phyloP scores from a whole-genome alignment of 1,140 invertebrate species.

The Octopus bimaculoides region DNA sequence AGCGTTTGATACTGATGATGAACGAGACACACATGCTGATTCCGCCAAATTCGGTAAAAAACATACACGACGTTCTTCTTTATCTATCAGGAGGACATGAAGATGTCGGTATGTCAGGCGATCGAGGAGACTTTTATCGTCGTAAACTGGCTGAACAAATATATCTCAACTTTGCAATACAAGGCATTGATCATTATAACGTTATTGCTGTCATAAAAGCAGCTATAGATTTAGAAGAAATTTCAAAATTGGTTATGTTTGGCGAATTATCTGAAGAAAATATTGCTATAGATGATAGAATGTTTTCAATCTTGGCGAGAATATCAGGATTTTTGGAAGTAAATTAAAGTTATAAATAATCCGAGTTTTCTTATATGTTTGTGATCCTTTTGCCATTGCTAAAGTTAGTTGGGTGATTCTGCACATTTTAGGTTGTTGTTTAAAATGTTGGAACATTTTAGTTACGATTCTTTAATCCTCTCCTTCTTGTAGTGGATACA shows the following conservation, averaged over 20 bases:
- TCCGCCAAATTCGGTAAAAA: conserved; percentile 29
- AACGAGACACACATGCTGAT: conserved; percentile 45
- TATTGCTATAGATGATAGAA: conserved; percentile 37
- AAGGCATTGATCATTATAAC: conserved; percentile 41
- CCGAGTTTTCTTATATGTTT: conserved; percentile 9
- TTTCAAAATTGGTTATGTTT: conserved; percentile 27
- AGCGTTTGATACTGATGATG: conserved; percentile 47
- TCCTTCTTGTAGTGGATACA: no score
- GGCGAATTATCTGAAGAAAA: conserved; percentile 24
- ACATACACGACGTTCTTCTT: conserved; percentile 38
- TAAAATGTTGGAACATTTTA: no score
- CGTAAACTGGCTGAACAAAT: conserved; percentile 49
- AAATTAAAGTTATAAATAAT: conserved; percentile 16
- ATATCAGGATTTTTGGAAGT: conserved; percentile 32
- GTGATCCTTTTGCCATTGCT: background rate
- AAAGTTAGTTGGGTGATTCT: no score
- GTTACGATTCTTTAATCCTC: no score
- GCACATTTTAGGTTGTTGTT: no score
- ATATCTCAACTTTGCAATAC: conserved; percentile 35
- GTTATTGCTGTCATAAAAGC: conserved; percentile 36
- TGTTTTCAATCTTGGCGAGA: conserved; percentile 43
- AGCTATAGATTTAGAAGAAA: conserved; percentile 38
- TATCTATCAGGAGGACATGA: conserved; percentile 43
- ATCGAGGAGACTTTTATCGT: conserved; percentile 48
- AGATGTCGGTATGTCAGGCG: conserved; percentile 40